Evolutionary conservation across 2,888 invertebrate species (phyloP), one percentile per base, ranked within the genome.

Genomic region (Sarcophaga rosellei): DNA sequence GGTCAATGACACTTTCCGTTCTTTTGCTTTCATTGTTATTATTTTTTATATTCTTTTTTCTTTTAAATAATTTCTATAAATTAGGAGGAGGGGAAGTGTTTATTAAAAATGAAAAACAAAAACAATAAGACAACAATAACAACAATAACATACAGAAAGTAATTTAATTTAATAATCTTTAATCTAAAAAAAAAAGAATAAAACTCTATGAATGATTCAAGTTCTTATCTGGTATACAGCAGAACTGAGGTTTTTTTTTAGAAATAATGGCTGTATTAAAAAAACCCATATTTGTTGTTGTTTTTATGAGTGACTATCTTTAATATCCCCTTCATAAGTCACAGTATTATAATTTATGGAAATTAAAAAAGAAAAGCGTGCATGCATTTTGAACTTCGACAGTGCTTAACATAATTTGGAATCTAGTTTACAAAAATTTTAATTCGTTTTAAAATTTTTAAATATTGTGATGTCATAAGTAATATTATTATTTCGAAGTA

Each of bases 1-100:
- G 87, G 85, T 87, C 87, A 87, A 81, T 85, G 85, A 87, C 85
- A 80, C 23, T 86, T 53, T 47, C 44, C 23, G 12, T 74, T 62
- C 17, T 35, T 44, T 44, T 66, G 11, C n/a, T 53, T 4, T 53
- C 23, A 44, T 75, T 72, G 20, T 72, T 65, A 63, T 84, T 59
- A 15, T 45, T 72, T 6, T 25, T 65, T 35, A n/a, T 23, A n/a
- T 23, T 20, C 20, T 15, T 17, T 62, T 62, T 8, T 61, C 21
- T 69, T 17, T 53, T 1, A 17, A 53, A 53, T 17, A 15, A 53
- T 15, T 47, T 17, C 65, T 75, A 70, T 47, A 69, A 81, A 73
- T 73, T 81, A 80, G 72, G 61, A 44, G n/a, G 20, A 23, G 21
- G 66, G 25, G 47, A 80, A 66, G 61, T 63, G 35, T 44, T 61